Percentiles rank a stretch among this genome's conserved stretches.
Evolutionary conservation across 2,797 vertebrate species (phyloP).

Genomic region (Euphonia xanthogaster): DNA sequence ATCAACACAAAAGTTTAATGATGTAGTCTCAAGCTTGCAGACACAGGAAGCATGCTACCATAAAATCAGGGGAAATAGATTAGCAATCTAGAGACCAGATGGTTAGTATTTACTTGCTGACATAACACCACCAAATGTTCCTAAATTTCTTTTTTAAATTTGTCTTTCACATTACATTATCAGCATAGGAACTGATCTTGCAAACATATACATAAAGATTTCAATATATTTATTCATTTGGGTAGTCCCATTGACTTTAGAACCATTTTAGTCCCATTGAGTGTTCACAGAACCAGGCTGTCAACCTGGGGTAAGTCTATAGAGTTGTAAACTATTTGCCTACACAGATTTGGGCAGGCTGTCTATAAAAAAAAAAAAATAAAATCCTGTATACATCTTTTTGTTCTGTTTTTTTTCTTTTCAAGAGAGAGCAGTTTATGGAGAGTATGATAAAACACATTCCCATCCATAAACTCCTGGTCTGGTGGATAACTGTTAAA

Average conservation of each 20-base stretch:
- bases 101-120: slow-evolving; percentile 66
- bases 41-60: slow-evolving; percentile 44
- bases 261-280: neutral
- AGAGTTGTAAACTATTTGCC: neutral
- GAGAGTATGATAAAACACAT: neutral
- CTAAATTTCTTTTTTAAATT: slow-evolving; percentile 57
- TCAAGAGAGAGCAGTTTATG: neutral
- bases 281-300: neutral
- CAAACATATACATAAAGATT: neutral
- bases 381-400: neutral
- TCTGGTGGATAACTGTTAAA: neutral
- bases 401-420: neutral
- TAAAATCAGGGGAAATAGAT: slow-evolving; percentile 50
- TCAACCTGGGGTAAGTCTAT: neutral
- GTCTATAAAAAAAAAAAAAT: neutral
- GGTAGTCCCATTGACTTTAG: neutral
- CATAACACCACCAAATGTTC: slow-evolving; percentile 64
- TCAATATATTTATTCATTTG: neutral
- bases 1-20: slow-evolving; percentile 53
- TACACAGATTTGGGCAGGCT: neutral
- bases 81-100: slow-evolving; percentile 59
- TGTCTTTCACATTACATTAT: slow-evolving; percentile 41
- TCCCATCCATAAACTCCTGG: neutral
- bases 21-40: slow-evolving; percentile 23
- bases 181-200: slow-evolving; percentile 5